Percentiles rank a stretch among this genome's conserved stretches.
These are phyloP conservation scores for Pangasius mekongensis DNA, from an alignment of 2,797 vertebrate genomes.

Conservation along the genomic window DNA sequence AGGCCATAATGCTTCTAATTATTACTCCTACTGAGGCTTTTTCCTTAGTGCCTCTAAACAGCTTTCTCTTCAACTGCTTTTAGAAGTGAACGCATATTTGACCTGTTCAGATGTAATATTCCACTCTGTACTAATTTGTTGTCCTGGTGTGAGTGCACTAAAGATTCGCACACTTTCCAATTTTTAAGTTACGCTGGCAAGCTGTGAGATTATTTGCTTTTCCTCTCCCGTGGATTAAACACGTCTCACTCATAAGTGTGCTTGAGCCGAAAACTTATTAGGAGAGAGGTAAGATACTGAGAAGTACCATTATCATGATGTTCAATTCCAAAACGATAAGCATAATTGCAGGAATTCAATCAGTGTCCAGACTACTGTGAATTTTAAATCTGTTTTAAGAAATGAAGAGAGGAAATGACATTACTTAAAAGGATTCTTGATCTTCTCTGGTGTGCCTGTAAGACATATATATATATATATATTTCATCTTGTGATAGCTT, in stretches of 20 bases:
- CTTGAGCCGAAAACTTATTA: slow-evolving; percentile 47
- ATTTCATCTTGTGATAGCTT: not conserved
- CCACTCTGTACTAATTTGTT: slow-evolving; percentile 34
- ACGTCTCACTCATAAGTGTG: slow-evolving; percentile 49
- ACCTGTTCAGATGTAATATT: slow-evolving; percentile 34
- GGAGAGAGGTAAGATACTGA: slow-evolving; percentile 49
- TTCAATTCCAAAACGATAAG: slow-evolving; percentile 48
- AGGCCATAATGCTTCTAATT: slow-evolving; percentile 50
- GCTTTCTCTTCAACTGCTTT: not conserved
- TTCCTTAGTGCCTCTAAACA: slow-evolving; percentile 26
- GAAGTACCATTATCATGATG: slow-evolving; percentile 54
- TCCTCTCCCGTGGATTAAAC: slow-evolving; percentile 38
- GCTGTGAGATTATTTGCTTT: slow-evolving; percentile 46
- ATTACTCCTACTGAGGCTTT: slow-evolving; percentile 37
- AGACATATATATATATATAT: not conserved
- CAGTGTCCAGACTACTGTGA: slow-evolving; percentile 28
- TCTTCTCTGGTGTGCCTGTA: not conserved
- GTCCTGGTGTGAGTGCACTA: slow-evolving; percentile 29
- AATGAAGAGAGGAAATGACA: slow-evolving; percentile 34
- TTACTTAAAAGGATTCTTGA: slow-evolving; percentile 15
- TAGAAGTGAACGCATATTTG: slow-evolving; percentile 41
- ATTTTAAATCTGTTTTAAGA: slow-evolving; percentile 27
- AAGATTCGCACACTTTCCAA: slow-evolving; percentile 30
- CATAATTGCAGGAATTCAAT: slow-evolving; percentile 55
- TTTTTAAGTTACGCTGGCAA: slow-evolving; percentile 38